Base-by-base conservation (phyloP, 53 echinoderm and acorn worm species). In the Astropecten irregularis region DNA sequence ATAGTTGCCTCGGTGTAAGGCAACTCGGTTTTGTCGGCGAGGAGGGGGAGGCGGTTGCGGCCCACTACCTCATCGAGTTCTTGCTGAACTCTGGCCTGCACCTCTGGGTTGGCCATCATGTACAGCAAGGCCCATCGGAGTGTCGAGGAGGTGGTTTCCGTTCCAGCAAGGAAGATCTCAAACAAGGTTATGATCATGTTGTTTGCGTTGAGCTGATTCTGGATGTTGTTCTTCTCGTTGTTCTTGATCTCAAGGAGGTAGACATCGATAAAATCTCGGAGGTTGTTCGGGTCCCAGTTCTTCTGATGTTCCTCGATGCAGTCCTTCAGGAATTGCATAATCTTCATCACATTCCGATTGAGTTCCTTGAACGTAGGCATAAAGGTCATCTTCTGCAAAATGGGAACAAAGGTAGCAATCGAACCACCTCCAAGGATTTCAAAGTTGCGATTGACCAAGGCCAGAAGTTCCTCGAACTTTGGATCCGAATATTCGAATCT, bases 141-240 rank as follows among this genome's bases (percentile, higher is more conserved):
- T 9, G 87, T 86, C 16, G 77, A 66, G 4, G 87, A 22, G 9
- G 68, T 79, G 2, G 87, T 86, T 20, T 86, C 87, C 29, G 87
- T 86, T 26, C 87, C 87, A 27, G 48, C 87, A 2, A 32, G 20
- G 33, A 86, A 79, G 3, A 86, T 30, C 23, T 77, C 77, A 2
- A 66, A 37, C 11, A 69, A 15, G 18, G 44, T 66, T 9, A 66
- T 51, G 37, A 66, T 32, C 77, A 86, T 66, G 23, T 77, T 76
- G 15, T 10, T 40, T 27, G 66, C n/a, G 0, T 60, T 47, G 14
- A 61, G 4, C 38, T 49, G 73, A 19, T 22, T 49, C 61, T 65
- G 10, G 20, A 49, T 28, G 49, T 76, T 64, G 35, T 65, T 48
- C 7, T 33, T 55, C 69, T 57, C 69, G 18, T 83, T 68, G 13